Percentiles rank a stretch among this genome's conserved stretches.
phyloP scores from a whole-genome alignment of 2,888 invertebrate species.

The Xestia xanthographa region DNA sequence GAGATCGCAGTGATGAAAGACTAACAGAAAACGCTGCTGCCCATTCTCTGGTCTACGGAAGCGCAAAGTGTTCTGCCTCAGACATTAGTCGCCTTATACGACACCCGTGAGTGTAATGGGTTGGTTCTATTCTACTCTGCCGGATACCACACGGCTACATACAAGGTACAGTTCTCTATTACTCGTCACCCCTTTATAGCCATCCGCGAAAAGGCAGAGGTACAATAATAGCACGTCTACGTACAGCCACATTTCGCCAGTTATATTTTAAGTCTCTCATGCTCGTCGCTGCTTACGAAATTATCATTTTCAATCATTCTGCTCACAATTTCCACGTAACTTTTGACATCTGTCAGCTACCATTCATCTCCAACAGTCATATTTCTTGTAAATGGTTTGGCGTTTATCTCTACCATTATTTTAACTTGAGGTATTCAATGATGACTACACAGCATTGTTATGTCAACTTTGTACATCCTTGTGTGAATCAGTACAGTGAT shows the following conservation, averaged over 20 bases:
- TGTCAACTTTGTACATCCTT: conserved; percentile 51
- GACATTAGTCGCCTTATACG: no score
- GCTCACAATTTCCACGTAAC: not conserved
- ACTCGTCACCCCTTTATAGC: not conserved
- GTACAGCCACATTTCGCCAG: not conserved
- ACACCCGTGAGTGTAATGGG: no score
- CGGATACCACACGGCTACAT: no score
- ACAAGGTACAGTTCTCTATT: not conserved
- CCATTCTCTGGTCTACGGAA: no score
- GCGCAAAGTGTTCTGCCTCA: no score
- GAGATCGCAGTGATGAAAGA: no score
- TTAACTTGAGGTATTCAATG: conserved; percentile 13
- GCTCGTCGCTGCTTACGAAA: not conserved
- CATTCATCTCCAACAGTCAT: conserved; percentile 27
- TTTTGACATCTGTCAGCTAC: not conserved
- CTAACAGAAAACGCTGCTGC: no score
- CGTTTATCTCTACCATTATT: conserved; percentile 30
- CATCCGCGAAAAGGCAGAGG: not conserved
- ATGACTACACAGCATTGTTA: conserved; percentile 59
- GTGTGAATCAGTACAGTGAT: conserved; percentile 57
- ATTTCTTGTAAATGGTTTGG: not conserved
- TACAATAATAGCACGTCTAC: no score
- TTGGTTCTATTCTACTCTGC: no score
- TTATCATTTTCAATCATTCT: not conserved
- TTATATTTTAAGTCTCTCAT: not conserved